Evolutionary conservation across 2,888 invertebrate species (phyloP), one percentile per base, ranked within the genome.

Genomic region (Pemphredon lugubris): DNA sequence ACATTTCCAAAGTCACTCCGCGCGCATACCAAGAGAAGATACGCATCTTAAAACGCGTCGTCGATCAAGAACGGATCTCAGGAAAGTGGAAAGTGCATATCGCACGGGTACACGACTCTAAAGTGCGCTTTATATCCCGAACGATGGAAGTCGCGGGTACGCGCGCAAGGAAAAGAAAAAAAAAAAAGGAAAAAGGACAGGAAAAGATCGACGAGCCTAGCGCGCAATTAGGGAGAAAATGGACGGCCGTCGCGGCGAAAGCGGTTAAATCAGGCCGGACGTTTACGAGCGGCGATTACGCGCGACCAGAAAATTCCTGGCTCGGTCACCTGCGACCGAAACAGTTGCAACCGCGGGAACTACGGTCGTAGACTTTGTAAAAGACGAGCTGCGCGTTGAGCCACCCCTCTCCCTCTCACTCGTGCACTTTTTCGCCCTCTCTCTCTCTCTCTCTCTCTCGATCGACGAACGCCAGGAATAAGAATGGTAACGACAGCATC

Each of bases 251-350:
- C 73, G 77, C 44, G 76, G 70, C 77, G 79, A 80, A 78, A 77
- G 75, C 74, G 71, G 69, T 77, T 81, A 82, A 85, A 85, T 84
- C 83, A 84, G 74, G 68, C 57, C 50, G 66, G 79, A 86, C 82
- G 61, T 85, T 84, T 83, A 86, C 83, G 81, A 81, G 80, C 77
- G 66, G 53, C 71, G 75, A 82, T 84, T 81, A 81, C 73, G 65
- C 68, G 65, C 61, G 47, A 60, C 65, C 59, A 73, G 73, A 78
- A 79, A 81, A 83, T 80, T 80, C 76, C 72, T 63, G 42, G 32
- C 67, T 45, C 65, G 75, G 67, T 76, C 73, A 77, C 59, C 57
- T 73, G 71, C 64, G 61, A 23, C 53, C 60, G 50, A 54, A 66
- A 72, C 60, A 50, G 37, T 61, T 21, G 42, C 63, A 18, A 45